Evolutionary conservation across 2,113 vertebrate genomes (phyloP), one percentile per base, ranked within the genome.

Genomic region (Tragelaphus imberbis): DNA sequence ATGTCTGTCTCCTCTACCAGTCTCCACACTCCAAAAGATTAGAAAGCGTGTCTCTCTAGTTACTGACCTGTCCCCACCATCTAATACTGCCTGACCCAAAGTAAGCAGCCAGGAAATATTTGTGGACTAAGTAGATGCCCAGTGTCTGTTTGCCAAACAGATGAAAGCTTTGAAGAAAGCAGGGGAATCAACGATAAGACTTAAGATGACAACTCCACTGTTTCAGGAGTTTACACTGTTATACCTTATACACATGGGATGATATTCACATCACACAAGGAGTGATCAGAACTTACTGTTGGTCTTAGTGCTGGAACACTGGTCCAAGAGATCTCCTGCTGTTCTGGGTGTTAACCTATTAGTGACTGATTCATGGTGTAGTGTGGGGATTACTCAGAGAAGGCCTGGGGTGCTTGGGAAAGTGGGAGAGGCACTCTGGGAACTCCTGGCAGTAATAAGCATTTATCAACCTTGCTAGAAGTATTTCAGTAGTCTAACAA

Each of bases 1-100:
- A 95, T 93, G 91, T 89, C 94, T 96, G 58, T 91, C 87, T 96
- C 88, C 79, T 97, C 84, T 87, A 75, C 84, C 90, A 89, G 77
- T 84, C 13, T 47, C 9, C 33, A 85, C 33, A 71, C 56, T 89
- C 55, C 51, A 58, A 47, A 92, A 96, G 81, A 91, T 82, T 71
- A 93, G 82, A 91, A 93, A 86, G n/a, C 2, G 40, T 11, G 25
- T 82, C 68, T 88, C 71, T 80, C 27, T 44, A 63, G 51, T 75
- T 86, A 79, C 91, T 93, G 63, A 63, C 77, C 21, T 97, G 63
- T 75, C 17, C 21, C 80, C 4, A 17, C 47, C 51, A 84, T 53
- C 49, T 40, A 87, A 71, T 68, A 44, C 33, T 56, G 36, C 71
- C 51, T 63, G 82, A 47, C 33, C 28, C 19, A 82, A 82, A 95